Evolutionary conservation across 1,140 invertebrate species (phyloP).

Genomic region (Drosophila leontia): DNA sequence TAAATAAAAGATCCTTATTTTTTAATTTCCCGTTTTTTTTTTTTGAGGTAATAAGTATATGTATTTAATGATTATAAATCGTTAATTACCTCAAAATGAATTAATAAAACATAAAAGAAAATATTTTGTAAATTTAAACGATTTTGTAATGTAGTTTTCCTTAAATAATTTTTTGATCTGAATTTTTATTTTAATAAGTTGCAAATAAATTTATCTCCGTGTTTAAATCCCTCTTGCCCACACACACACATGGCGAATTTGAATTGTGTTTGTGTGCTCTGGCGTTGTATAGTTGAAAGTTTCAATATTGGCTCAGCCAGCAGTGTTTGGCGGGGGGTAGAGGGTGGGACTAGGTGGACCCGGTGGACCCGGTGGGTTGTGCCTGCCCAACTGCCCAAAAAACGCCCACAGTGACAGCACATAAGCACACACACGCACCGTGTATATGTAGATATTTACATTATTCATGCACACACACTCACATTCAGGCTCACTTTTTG

Average conservation of each 20-base stretch:
- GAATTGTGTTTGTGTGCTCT: slow-evolving; percentile 44
- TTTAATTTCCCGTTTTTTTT: too few relatives aligned
- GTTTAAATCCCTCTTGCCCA: slow-evolving; percentile 23
- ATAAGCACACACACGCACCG: slow-evolving; percentile 39
- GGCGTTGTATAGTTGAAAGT: slow-evolving; percentile 73
- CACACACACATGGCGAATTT: slow-evolving; percentile 40
- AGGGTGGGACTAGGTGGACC: background rate
- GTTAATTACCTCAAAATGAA: too few relatives aligned
- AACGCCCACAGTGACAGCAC: slow-evolving; percentile 67
- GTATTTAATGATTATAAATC: too few relatives aligned
- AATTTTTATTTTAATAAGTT: too few relatives aligned
- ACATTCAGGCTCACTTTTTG: slow-evolving; percentile 58
- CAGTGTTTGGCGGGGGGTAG: background rate
- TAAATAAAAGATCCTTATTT: too few relatives aligned
- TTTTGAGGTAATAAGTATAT: too few relatives aligned
- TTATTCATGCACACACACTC: slow-evolving; percentile 68
- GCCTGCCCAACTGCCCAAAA: slow-evolving; percentile 67
- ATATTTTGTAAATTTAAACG: too few relatives aligned
- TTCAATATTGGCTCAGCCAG: slow-evolving; percentile 70
- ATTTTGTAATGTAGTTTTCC: too few relatives aligned
- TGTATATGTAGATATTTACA: slow-evolving; percentile 52
- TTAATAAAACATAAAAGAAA: too few relatives aligned
- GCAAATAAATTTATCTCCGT: slow-evolving; percentile 3
- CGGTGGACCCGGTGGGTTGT: slow-evolving; percentile 9
- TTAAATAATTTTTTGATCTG: too few relatives aligned